A percentile compares a stretch with the other conserved stretches of the same genome.
Evolutionary conservation across 2,113 vertebrate genomes (phyloP).

Genomic region (Cavia porcellus): DNA sequence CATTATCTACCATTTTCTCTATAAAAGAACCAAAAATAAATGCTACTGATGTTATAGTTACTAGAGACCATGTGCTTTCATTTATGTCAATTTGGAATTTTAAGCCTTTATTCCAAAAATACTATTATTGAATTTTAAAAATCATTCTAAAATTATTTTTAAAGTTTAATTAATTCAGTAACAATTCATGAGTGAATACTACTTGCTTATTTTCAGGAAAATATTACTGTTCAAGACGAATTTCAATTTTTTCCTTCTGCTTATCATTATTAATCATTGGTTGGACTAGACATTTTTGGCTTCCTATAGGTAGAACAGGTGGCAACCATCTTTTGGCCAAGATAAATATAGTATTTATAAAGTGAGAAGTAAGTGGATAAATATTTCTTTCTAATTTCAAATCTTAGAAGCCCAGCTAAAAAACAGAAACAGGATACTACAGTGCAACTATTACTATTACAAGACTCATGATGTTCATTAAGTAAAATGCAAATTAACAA

Average conservation of each 20-base stretch:
- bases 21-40: constrained; percentile 27
- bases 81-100: constrained; percentile 24
- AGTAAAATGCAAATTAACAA: constrained; percentile 80
- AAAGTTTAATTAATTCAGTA: constrained; percentile 68
- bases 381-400: constrained; percentile 77
- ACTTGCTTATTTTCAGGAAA: constrained; percentile 68
- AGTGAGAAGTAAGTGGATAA: constrained; percentile 80
- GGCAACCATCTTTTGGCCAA: constrained; percentile 76
- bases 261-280: constrained; percentile 76
- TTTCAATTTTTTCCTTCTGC: constrained; percentile 55
- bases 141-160: constrained; percentile 46
- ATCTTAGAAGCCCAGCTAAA: constrained; percentile 70
- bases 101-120: constrained; percentile 37
- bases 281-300: constrained; percentile 78
- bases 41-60: neutral
- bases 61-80: constrained; percentile 14
- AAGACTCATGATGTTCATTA: constrained; percentile 77
- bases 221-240: constrained; percentile 62
- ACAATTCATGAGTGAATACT: constrained; percentile 52
- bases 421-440: constrained; percentile 66
- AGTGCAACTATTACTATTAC: constrained; percentile 75
- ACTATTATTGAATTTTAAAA: constrained; percentile 39
- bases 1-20: constrained; percentile 51
- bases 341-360: constrained; percentile 80
- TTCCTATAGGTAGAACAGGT: constrained; percentile 82